These are phyloP conservation scores for Tiaroga cobitis DNA, from an alignment of 2,797 vertebrate genomes.

Conservation along the genomic window DNA sequence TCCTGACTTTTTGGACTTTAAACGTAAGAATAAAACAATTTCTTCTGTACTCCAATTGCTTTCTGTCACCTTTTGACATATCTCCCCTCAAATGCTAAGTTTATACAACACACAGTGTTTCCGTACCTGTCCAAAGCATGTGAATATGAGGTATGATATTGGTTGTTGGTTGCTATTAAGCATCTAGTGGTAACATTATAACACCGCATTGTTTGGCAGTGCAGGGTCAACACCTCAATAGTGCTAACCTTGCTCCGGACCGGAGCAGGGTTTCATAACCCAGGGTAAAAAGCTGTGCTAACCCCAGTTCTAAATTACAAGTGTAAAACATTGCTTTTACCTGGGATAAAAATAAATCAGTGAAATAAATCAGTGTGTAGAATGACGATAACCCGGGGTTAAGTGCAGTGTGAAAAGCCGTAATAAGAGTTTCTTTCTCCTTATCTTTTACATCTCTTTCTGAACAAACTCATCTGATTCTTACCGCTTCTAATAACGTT, in stretches of 20 bases:
- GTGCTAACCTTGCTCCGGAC: background rate
- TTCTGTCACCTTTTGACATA: too few species aligned
- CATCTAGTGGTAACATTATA: too few species aligned
- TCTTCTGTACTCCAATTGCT: too few species aligned
- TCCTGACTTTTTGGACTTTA: too few species aligned
- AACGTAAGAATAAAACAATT: too few species aligned
- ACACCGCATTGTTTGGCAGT: background rate
- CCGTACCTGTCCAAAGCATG: too few species aligned
- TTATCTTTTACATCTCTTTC: background rate
- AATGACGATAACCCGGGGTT: background rate
- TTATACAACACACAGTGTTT: too few species aligned
- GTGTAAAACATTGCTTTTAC: background rate
- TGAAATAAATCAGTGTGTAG: background rate
- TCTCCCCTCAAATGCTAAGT: too few species aligned
- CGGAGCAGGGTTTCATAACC: background rate
- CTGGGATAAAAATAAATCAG: background rate
- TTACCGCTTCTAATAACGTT: constrained; percentile 71
- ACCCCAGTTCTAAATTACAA: background rate
- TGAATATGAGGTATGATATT: too few species aligned
- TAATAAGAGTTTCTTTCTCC: background rate
- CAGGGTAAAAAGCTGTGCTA: background rate
- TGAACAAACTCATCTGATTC: constrained; percentile 24
- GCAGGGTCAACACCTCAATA: background rate
- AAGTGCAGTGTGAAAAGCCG: background rate
- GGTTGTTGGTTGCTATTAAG: too few species aligned